Base-by-base conservation (phyloP, 2,888 invertebrate genomes). In the Zele albiditarsus region DNA sequence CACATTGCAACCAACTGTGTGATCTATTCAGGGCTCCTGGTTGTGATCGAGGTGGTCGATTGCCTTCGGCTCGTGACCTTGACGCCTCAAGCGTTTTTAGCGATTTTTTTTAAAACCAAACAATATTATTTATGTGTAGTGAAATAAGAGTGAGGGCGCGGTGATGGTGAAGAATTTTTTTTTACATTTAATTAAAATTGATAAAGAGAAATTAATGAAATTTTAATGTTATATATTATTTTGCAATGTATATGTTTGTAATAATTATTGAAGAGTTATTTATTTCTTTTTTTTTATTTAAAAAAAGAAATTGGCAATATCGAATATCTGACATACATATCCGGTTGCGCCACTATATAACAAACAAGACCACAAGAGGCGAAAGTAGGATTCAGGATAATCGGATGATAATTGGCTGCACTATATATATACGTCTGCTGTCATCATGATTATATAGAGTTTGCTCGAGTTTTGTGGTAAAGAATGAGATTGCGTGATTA, bases 31-130 rank as follows among this genome's bases (percentile, higher is more conserved):
- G 83, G 80, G 80, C 79, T 81, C 75, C 77, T 77, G 74, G 80
- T 82, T 81, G 84, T 81, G 84, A 86, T 84, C 85, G 87, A 88
- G 88, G 88, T 81, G 82, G 80, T 77, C 81, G 81, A 86, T 85
- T 78, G 87, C 88, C 85, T 78, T 77, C 71, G 83, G 87, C 81
- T 70, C 72, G 77, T 82, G 80, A 82, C 87, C 85, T 84, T 85
- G 83, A 82, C 78, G 82, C 83, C 84, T 82, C 82, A 75, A 80
- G 83, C 82, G 74, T 76, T 76, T 75, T 71, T 75, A 14, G 67
- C 68, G 3, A 46, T 46, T 46, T 46, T 14, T 42, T 5, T n/a
- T 1, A 46, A 46, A 46, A 8, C 8, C 1, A 20, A 53, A 53
- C n/a, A 53, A 53, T 53, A 53, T 53, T n/a, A 49, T 49, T n/a